A percentile compares a stretch with the other conserved stretches of the same genome.
These are phyloP conservation scores for Coptodon rendalli DNA, from an alignment of 2,113 vertebrate genomes.

Conservation along the genomic window DNA sequence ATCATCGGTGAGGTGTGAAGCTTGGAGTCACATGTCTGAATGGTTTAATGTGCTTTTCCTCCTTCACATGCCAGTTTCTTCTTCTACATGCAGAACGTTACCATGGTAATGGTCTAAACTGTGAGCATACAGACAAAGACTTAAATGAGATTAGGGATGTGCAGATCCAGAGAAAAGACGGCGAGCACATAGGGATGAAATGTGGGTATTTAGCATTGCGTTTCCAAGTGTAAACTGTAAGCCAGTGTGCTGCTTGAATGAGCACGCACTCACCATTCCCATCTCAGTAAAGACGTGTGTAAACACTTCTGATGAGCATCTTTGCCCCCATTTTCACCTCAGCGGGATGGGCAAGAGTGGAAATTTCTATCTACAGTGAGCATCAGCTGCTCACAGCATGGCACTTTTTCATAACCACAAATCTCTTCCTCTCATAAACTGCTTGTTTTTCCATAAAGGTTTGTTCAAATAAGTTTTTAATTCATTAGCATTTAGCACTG, in stretches of 20 bases:
- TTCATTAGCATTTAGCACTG: background rate
- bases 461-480: background rate
- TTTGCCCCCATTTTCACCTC: constrained; percentile 9
- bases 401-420: background rate
- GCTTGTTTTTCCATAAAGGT: background rate
- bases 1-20: constrained; percentile 16
- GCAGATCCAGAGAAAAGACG: background rate
- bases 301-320: background rate
- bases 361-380: background rate
- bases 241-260: background rate
- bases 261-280: background rate
- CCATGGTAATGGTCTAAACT: constrained; percentile 24
- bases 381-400: background rate
- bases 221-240: background rate
- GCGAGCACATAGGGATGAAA: background rate
- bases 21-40: constrained; percentile 1
- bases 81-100: background rate
- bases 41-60: background rate
- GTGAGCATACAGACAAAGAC: constrained; percentile 35
- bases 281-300: background rate
- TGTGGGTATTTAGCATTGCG: background rate
- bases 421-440: background rate
- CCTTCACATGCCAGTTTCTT: background rate
- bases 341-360: background rate
- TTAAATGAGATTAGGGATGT: constrained; percentile 5